Conservation (phyloP, 2,888 invertebrate species). For the Ochlodes sylvanus region DNA sequence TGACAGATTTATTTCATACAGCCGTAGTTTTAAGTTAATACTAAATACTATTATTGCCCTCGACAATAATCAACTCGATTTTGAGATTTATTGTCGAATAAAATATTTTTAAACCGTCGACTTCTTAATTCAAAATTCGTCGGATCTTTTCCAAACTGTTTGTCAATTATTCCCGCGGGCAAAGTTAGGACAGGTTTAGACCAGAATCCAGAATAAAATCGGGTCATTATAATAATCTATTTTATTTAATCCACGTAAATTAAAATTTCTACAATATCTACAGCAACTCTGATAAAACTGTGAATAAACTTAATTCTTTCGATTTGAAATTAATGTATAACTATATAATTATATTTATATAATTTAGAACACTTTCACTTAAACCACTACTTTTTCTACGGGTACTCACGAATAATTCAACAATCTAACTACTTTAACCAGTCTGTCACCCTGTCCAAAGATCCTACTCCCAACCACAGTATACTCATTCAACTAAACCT, state of each 20-base stretch:
- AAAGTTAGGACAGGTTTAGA: background rate
- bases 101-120: too few species aligned
- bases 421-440: background rate
- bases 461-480: too few species aligned
- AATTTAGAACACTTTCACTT: conserved; percentile 31
- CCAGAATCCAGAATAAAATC: background rate
- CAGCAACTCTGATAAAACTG: conserved; percentile 21
- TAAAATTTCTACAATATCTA: background rate
- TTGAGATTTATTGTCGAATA: too few species aligned
- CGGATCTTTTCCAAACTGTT: background rate
- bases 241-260: background rate
- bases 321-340: conserved; percentile 40
- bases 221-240: background rate
- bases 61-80: too few species aligned
- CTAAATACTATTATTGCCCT: too few species aligned
- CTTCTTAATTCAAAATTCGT: too few species aligned
- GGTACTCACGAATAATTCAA: background rate
- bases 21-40: too few species aligned
- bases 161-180: background rate
- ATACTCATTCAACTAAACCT: too few species aligned
- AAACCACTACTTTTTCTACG: background rate
- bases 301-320: conserved; percentile 36
- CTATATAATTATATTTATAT: conserved; percentile 27
- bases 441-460: too few species aligned
- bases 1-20: too few species aligned